A percentile compares a stretch with the other conserved stretches of the same genome.
Conservation (phyloP, 2,888 invertebrate species). For the Synergus itoensis region DNA sequence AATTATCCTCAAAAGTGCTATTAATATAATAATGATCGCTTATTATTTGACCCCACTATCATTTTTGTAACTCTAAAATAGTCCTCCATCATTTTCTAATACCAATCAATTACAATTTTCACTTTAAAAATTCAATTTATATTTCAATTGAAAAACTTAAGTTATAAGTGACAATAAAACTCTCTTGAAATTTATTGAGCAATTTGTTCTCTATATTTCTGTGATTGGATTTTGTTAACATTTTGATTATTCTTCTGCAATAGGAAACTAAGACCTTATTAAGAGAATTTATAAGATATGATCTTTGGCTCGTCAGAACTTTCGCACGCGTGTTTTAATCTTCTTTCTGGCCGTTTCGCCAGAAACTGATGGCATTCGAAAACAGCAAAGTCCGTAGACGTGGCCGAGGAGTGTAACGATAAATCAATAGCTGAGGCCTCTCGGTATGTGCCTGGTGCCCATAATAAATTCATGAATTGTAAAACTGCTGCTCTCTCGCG, state of each 20-base stretch:
- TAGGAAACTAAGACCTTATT: not conserved
- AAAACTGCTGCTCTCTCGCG: constrained; percentile 74
- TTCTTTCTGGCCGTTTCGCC: constrained; percentile 26
- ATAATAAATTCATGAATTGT: constrained; percentile 77
- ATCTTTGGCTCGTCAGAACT: not conserved
- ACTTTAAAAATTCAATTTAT: too few relatives aligned
- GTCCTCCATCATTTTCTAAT: too few relatives aligned
- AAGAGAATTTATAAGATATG: not conserved
- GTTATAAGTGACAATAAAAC: too few relatives aligned
- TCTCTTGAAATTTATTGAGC: too few relatives aligned
- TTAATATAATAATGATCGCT: too few relatives aligned
- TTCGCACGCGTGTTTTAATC: constrained; percentile 32
- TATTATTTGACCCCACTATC: too few relatives aligned
- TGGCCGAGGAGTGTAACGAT: constrained; percentile 71
- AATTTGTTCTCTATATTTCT: not conserved
- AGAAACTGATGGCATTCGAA: constrained; percentile 41
- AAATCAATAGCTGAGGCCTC: constrained; percentile 73
- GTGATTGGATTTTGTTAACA: not conserved
- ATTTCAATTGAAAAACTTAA: too few relatives aligned
- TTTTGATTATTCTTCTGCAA: too few relatives aligned
- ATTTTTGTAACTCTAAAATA: too few relatives aligned
- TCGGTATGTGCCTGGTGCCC: constrained; percentile 69
- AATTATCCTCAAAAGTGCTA: too few relatives aligned
- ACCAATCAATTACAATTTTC: too few relatives aligned
- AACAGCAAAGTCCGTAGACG: constrained; percentile 48